Evolutionary conservation across 2,113 vertebrate genomes (phyloP).

Genomic region (Microcebus jonahi): DNA sequence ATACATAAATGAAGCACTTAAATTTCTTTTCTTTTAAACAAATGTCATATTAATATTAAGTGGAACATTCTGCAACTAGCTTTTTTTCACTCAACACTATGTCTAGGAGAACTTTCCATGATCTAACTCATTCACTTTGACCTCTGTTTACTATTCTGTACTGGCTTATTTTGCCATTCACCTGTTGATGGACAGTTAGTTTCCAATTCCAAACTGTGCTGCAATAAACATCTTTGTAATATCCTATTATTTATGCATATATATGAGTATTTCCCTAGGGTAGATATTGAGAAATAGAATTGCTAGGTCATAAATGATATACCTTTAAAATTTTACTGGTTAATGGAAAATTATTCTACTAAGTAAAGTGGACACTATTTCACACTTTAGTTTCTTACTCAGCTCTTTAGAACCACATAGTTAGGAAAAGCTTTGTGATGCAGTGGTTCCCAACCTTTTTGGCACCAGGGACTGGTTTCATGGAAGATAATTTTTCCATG

Average conservation of each 20-base stretch:
- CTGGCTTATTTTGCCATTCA: background rate
- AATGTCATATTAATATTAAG: background rate
- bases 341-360: background rate
- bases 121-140: background rate
- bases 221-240: background rate
- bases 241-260: background rate
- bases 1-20: background rate
- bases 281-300: background rate
- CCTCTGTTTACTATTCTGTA: background rate
- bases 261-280: background rate
- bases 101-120: background rate
- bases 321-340: background rate
- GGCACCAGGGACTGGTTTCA: too few species aligned
- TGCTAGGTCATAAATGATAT: background rate
- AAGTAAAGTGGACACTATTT: slow-evolving; percentile 10
- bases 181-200: background rate
- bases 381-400: background rate
- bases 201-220: background rate
- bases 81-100: background rate
- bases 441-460: too few species aligned
- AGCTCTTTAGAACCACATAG: background rate
- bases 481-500: too few species aligned
- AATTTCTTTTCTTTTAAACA: background rate
- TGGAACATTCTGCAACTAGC: background rate
- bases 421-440: background rate